Percentiles rank a stretch among this genome's conserved stretches.
phyloP scores from a whole-genome alignment of 1,140 invertebrate genomes.

The Drosophila sucinea region DNA sequence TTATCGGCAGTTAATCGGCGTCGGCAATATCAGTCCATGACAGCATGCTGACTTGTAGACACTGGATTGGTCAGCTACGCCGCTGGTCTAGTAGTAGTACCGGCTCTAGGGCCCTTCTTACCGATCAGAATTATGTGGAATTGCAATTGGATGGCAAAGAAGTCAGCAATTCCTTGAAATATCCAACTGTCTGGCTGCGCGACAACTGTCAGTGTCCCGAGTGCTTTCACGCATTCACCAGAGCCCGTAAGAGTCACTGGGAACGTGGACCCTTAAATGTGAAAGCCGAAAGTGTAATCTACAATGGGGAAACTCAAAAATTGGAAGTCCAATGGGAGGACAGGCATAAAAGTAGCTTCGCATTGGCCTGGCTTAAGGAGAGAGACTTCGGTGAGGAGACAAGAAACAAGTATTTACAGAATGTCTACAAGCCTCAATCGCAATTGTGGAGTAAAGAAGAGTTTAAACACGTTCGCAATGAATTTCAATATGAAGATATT shows the following conservation, averaged over 20 bases:
- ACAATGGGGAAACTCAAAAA: constrained; percentile 40
- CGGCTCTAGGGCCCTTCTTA: constrained; percentile 30
- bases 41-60: constrained; percentile 66
- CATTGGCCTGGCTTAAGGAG: constrained; percentile 85
- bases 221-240: constrained; percentile 86
- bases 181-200: constrained; percentile 87
- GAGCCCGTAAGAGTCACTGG: constrained; percentile 84
- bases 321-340: constrained; percentile 86
- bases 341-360: constrained; percentile 84
- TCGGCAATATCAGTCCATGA: constrained; percentile 38
- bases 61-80: constrained; percentile 53
- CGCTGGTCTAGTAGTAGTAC: constrained; percentile 15
- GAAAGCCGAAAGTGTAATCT: constrained; percentile 23
- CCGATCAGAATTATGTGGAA: constrained; percentile 46
- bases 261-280: constrained; percentile 47
- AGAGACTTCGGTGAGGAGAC: constrained; percentile 85
- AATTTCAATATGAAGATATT: constrained; percentile 85
- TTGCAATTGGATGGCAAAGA: constrained; percentile 6
- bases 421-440: constrained; percentile 84
- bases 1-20: constrained; percentile 17
- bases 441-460: constrained; percentile 85
- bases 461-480: constrained; percentile 84
- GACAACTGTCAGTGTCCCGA: constrained; percentile 88
- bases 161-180: constrained; percentile 76
- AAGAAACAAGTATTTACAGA: constrained; percentile 84